Percentiles rank a stretch among this genome's conserved stretches.
Evolutionary conservation across 2,888 invertebrate species (phyloP).

Genomic region (Tridacna gigas): DNA sequence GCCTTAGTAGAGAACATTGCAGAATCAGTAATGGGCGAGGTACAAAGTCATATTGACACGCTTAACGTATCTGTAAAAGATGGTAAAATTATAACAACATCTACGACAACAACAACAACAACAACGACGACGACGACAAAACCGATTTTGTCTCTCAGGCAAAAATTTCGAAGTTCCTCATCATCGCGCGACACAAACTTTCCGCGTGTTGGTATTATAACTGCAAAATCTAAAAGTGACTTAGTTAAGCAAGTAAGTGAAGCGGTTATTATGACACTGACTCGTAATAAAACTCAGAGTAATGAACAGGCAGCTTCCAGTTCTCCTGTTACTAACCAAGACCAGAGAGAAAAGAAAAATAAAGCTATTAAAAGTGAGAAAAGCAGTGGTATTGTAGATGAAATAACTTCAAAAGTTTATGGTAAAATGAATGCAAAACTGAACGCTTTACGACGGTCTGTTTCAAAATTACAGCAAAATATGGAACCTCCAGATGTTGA

Average conservation of each 20-base stretch:
- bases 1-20: background rate
- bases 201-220: background rate
- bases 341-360: background rate
- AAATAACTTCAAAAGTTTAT: background rate
- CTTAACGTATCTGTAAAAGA: background rate
- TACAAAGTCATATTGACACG: conserved; percentile 9
- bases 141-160: background rate
- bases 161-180: background rate
- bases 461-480: background rate
- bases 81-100: background rate
- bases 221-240: background rate
- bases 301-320: background rate
- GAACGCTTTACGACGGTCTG: background rate
- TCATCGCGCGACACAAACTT: no score
- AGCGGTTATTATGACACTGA: conserved; percentile 9
- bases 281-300: background rate
- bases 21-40: background rate
- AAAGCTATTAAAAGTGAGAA: background rate
- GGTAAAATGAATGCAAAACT: conserved; percentile 11
- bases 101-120: no score
- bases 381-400: background rate
- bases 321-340: background rate
- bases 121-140: background rate
- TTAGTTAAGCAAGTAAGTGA: conserved; percentile 9
- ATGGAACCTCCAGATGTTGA: conserved; percentile 4